Evolutionary conservation across 2,888 invertebrate species (phyloP).

Genomic region (Cosmia pyralina): DNA sequence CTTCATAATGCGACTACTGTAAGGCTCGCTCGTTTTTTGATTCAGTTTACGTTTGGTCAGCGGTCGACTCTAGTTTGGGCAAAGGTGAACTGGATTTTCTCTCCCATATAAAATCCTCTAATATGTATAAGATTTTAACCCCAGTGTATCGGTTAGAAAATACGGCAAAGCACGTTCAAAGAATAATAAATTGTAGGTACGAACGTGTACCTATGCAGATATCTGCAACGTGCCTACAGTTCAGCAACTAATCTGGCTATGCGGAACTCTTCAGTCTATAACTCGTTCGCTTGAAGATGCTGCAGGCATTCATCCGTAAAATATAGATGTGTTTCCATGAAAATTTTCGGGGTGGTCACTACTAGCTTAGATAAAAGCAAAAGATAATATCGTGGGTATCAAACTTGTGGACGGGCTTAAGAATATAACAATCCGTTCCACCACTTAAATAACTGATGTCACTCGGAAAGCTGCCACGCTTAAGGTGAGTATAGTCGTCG

Average conservation of each 20-base stretch:
- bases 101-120: neutral
- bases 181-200: conserved; percentile 27
- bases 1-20: too few species aligned
- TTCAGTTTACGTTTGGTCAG: too few species aligned
- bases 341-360: too few species aligned
- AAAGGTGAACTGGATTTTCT: neutral
- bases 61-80: neutral
- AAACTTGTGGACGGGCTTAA: too few species aligned
- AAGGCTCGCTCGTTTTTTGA: too few species aligned
- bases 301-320: neutral
- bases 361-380: neutral
- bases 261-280: conserved; percentile 36
- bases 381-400: too few species aligned
- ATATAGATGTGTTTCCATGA: neutral
- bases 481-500: too few species aligned
- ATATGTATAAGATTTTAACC: neutral
- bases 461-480: too few species aligned
- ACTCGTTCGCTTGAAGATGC: conserved; percentile 9
- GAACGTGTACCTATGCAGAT: conserved; percentile 45
- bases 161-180: conserved; percentile 16
- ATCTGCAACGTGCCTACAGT: conserved; percentile 45
- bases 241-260: conserved; percentile 36
- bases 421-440: too few species aligned
- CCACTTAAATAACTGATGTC: too few species aligned
- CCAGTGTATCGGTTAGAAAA: neutral